Evolutionary conservation across 2,888 invertebrate genomes (phyloP).

Genomic region (Euspilapteryx auroguttella): DNA sequence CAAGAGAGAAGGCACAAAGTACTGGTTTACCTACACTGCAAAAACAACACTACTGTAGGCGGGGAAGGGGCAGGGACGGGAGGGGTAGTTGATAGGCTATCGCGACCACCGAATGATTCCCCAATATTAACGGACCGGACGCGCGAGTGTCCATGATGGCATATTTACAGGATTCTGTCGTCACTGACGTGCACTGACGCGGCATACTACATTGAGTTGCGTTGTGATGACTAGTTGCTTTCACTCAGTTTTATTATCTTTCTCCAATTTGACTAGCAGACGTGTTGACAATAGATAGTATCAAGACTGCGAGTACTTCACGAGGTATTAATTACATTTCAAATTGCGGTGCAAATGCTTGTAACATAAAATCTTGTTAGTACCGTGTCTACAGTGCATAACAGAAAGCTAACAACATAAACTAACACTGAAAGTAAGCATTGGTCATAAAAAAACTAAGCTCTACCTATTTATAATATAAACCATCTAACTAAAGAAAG

Average conservation of each 20-base stretch:
- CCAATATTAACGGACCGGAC: too few species aligned
- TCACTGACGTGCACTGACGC: constrained; percentile 27
- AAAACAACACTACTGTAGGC: constrained; percentile 10
- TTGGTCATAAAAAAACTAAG: too few species aligned
- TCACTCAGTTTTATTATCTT: constrained; percentile 33
- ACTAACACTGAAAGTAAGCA: too few species aligned
- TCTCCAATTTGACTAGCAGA: constrained; percentile 2
- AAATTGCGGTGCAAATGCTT: too few species aligned
- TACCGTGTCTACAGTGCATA: neutral
- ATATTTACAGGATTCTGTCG: constrained; percentile 12
- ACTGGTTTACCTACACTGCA: constrained; percentile 16
- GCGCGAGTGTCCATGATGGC: too few species aligned
- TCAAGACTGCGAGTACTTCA: too few species aligned
- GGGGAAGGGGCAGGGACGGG: constrained; percentile 18
- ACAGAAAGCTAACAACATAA: neutral
- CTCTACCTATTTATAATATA: too few species aligned
- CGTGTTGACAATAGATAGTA: constrained; percentile 11
- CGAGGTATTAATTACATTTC: too few species aligned
- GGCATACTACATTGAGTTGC: too few species aligned
- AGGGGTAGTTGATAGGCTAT: constrained; percentile 41
- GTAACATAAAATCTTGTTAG: constrained; percentile 1
- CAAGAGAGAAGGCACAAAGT: constrained; percentile 5
- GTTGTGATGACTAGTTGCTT: constrained; percentile 55
- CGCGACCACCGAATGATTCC: constrained; percentile 32
- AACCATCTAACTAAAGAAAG: too few species aligned